Percentiles rank a stretch among this genome's conserved stretches.
phyloP scores from a whole-genome alignment of 2,113 vertebrate genomes.

The Sander vitreus region DNA sequence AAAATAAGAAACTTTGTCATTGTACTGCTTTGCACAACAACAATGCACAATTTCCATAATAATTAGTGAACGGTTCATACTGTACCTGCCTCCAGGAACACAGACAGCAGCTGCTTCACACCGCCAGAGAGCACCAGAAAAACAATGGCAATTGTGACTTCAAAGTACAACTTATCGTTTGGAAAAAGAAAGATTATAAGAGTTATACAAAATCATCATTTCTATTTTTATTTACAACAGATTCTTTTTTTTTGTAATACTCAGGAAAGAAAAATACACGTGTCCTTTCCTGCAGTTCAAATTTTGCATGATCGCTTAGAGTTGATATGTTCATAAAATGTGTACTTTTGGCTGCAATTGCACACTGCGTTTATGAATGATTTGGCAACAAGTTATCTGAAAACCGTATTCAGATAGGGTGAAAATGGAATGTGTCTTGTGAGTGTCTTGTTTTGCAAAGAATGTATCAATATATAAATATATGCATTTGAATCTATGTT shows the following conservation, averaged over 20 bases:
- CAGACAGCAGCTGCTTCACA: slow-evolving; percentile 54
- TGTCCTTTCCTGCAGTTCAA: neutral
- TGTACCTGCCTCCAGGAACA: slow-evolving; percentile 29
- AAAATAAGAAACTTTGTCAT: too few relatives aligned
- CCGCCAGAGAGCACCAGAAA: slow-evolving; percentile 30
- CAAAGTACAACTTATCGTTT: slow-evolving; percentile 11
- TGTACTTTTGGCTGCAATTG: neutral
- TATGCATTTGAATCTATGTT: too few relatives aligned
- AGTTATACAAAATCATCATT: neutral
- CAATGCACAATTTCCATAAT: slow-evolving; percentile 43
- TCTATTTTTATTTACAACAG: slow-evolving; percentile 3
- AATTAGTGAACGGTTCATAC: slow-evolving; percentile 40
- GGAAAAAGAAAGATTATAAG: slow-evolving; percentile 10
- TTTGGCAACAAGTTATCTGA: neutral
- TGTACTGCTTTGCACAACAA: too few relatives aligned
- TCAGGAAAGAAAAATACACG: neutral
- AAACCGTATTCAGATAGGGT: too few relatives aligned
- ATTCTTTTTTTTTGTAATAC: slow-evolving; percentile 1
- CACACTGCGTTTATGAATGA: neutral
- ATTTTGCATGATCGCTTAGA: neutral
- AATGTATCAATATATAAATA: too few relatives aligned
- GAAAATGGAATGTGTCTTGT: neutral
- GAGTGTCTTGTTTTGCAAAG: neutral
- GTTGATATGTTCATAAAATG: neutral
- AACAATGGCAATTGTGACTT: slow-evolving; percentile 28